Base-by-base conservation (phyloP, 2,888 invertebrate genomes). In the Sarcophaga subvicina region DNA sequence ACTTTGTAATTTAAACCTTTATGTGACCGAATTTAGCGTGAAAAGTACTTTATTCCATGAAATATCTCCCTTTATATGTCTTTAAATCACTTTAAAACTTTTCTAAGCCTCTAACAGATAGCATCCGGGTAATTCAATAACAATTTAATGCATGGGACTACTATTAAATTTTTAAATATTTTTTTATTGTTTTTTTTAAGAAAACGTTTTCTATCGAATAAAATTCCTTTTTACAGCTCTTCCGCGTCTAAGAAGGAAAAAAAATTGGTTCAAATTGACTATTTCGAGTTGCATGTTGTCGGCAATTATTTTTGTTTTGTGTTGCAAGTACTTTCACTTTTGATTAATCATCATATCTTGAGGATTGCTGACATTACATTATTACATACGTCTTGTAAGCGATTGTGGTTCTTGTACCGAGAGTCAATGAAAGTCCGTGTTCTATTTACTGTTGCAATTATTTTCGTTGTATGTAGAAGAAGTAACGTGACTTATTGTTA, bases 241-340 rank as follows among this genome's bases (percentile, higher is more conserved):
- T 49, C 14, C 11, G 49, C 1, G 11, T 14, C 14, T 14, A 14
- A 73, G n/a, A 20, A 47, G 37, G 17, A 14, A 49, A 17, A 17
- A 14, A 54, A 54, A 54, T 54, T 54, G 54, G 45, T 27, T 71
- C 12, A 83, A 79, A 54, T 25, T 47, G 69, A 73, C 27, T 69
- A 37, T 54, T 17, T 80, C 67, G 12, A 62, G 66, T 88, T 80
- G 86, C 87, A 87, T 87, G 83, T 85, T 81, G 76, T 62, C 80
- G 78, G 76, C 62, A 87, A 85, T 87, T 88, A 80, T 83, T 81
- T 14, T 82, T 47, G 67, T 79, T 54, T 54, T 69, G 64, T 77
- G 25, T 67, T 85, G 81, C 70, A 87, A 86, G 85, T 84, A 86
- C 86, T 89, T 89, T 88, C 86, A 84, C 89, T 89, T 88, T 86